Percentiles rank a stretch among this genome's conserved stretches.
Conservation (phyloP, 2,113 vertebrate genomes). For the Mustela lutreola region DNA sequence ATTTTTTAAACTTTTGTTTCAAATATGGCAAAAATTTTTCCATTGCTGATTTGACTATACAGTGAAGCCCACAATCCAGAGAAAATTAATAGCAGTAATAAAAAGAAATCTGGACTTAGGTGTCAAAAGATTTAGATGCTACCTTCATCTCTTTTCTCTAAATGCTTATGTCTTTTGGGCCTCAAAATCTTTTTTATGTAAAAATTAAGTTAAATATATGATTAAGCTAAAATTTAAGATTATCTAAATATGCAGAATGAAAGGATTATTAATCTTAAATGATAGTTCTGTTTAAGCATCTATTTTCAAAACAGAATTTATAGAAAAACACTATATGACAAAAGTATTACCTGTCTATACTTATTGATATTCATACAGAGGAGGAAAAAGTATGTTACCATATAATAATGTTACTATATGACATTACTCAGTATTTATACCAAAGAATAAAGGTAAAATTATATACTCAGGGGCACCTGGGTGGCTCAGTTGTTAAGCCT, state of each 20-base stretch:
- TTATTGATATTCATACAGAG: not conserved
- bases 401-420: not conserved
- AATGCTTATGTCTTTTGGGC: not conserved
- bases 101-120: not conserved
- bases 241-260: not conserved
- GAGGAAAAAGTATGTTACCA: not conserved
- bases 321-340: not conserved
- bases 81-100: not conserved
- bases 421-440: not conserved
- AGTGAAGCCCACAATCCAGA: not conserved
- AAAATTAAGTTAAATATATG: not conserved
- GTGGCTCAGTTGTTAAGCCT: no score
- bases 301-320: conserved; percentile 1
- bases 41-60: not conserved
- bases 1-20: not conserved
- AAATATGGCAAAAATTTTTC: not conserved
- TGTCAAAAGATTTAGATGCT: not conserved
- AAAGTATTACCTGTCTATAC: not conserved
- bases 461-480: not conserved
- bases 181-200: not conserved
- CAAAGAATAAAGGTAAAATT: conserved; percentile 39
- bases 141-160: conserved; percentile 20
- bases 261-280: conserved; percentile 12
- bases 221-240: not conserved
- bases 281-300: not conserved